Conservation (phyloP, 1,140 invertebrate species). For the Belonocnema kinseyi region DNA sequence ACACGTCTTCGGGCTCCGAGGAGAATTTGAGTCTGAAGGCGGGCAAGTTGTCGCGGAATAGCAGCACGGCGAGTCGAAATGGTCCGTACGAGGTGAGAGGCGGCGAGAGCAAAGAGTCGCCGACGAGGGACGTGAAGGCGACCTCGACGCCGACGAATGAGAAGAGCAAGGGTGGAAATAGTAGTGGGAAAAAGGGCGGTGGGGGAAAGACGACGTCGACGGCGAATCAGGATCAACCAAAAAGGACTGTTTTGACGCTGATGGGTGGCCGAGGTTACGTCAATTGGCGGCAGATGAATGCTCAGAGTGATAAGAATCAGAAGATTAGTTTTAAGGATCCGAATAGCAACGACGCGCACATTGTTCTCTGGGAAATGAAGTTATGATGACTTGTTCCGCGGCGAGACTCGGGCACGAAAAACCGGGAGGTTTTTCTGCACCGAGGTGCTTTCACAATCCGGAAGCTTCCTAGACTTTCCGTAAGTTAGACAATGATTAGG, state of each 20-base stretch:
- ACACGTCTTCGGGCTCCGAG: constrained; percentile 88
- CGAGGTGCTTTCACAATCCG: too few relatives aligned
- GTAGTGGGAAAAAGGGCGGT: constrained; percentile 52
- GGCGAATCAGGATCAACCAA: constrained; percentile 76
- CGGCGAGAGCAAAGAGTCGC: constrained; percentile 36
- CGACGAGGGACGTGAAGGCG: constrained; percentile 37
- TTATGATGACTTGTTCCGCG: constrained; percentile 78
- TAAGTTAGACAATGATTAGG: too few relatives aligned
- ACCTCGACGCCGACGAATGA: constrained; percentile 42
- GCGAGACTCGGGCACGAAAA: neutral
- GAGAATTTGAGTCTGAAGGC: constrained; percentile 84
- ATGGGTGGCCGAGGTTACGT: constrained; percentile 92
- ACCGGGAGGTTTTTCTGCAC: too few relatives aligned
- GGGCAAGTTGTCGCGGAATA: constrained; percentile 81
- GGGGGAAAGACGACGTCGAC: neutral
- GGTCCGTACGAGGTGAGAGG: constrained; percentile 71
- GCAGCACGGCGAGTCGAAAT: constrained; percentile 82
- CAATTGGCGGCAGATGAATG: constrained; percentile 83
- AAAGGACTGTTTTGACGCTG: constrained; percentile 88
- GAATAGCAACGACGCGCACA: constrained; percentile 88
- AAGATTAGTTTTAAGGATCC: constrained; percentile 74
- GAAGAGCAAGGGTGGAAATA: constrained; percentile 54
- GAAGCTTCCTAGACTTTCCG: too few relatives aligned
- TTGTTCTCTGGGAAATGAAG: constrained; percentile 94
- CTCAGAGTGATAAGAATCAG: constrained; percentile 63